phyloP scores from a whole-genome alignment of 2,797 vertebrate genomes.

The Ara ararauna region DNA sequence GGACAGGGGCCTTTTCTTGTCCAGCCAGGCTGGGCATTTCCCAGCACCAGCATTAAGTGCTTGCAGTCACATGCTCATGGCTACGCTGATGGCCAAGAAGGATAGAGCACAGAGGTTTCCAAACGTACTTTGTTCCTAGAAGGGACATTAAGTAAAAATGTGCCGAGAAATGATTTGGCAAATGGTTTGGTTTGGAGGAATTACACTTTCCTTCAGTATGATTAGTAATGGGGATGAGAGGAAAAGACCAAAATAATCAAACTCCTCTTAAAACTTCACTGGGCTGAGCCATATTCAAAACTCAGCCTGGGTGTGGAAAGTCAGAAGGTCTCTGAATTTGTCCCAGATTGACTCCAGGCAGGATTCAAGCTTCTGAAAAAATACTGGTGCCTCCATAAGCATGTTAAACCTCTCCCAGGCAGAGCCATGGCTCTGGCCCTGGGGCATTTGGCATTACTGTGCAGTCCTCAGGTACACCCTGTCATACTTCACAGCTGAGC shows the following conservation, averaged over 20 bases:
- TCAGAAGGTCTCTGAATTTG: neutral
- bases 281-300: neutral
- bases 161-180: conserved; percentile 2
- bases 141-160: neutral
- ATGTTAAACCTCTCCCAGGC: accelerated
- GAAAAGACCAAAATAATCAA: neutral
- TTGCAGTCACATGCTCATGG: accelerated
- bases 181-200: neutral
- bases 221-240: neutral
- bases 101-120: neutral
- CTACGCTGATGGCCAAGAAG: neutral
- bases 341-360: neutral
- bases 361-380: neutral
- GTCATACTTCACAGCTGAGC: accelerated
- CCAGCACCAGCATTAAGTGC: neutral
- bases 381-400: neutral
- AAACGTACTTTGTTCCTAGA: neutral
- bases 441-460: accelerated
- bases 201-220: neutral
- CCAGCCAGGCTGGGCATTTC: neutral
- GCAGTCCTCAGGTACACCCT: accelerated
- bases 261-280: neutral
- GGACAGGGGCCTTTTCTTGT: neutral
- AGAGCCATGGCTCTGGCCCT: accelerated
- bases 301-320: neutral